phyloP scores from a whole-genome alignment of 2,888 invertebrate genomes.

The Emesis furor region DNA sequence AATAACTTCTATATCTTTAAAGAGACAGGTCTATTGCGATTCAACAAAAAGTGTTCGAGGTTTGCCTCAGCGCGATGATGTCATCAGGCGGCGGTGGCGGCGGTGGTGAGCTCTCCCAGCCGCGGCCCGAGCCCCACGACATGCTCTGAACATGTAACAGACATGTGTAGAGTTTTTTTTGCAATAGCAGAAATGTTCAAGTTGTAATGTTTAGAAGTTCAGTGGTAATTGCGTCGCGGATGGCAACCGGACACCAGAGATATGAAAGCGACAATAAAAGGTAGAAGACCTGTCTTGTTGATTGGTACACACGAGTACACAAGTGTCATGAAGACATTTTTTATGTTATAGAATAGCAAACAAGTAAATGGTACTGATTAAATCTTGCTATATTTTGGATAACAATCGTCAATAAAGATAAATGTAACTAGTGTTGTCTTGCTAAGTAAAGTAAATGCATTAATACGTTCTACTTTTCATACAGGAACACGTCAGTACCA shows the following conservation, averaged over 20 bases:
- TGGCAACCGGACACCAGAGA: conserved; percentile 90
- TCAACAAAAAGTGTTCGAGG: too few relatives aligned
- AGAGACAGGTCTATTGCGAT: too few relatives aligned
- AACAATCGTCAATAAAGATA: too few relatives aligned
- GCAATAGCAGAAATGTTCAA: neutral
- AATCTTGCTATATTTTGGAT: too few relatives aligned
- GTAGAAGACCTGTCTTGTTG: conserved; percentile 87
- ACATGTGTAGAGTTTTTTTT: conserved; percentile 47
- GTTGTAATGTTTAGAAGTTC: conserved; percentile 76
- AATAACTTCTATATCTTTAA: too few relatives aligned
- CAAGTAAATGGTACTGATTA: too few relatives aligned
- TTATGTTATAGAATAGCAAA: too few relatives aligned
- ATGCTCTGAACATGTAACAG: conserved; percentile 92
- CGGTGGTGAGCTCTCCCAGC: conserved; percentile 89
- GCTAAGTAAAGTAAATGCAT: too few relatives aligned
- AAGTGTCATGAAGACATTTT: conserved; percentile 31
- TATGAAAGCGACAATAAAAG: conserved; percentile 91
- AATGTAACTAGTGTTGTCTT: too few relatives aligned
- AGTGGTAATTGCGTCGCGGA: conserved; percentile 85
- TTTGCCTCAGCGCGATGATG: conserved; percentile 94
- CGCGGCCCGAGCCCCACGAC: conserved; percentile 96
- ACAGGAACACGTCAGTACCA: too few relatives aligned
- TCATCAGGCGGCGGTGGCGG: conserved; percentile 92
- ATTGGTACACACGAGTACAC: conserved; percentile 83
- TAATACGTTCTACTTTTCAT: too few relatives aligned